These are phyloP conservation scores for Fistularia commersonii DNA, from an alignment of 2,797 vertebrate species.

Conservation along the genomic window DNA sequence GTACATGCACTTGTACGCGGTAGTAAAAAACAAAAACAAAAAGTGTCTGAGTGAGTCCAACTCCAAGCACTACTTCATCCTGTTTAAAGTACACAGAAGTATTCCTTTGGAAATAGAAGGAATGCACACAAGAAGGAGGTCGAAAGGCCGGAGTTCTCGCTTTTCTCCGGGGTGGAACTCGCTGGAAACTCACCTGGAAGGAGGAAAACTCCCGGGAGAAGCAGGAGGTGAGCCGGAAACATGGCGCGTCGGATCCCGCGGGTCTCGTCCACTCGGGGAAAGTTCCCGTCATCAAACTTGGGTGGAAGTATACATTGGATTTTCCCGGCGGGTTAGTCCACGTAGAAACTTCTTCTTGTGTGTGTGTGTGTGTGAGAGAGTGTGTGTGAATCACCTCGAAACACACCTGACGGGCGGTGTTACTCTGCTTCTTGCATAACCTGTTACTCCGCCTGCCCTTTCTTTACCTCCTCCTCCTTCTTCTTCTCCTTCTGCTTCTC, in stretches of 20 bases:
- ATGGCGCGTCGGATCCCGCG: conserved; percentile 31
- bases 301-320: background rate
- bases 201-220: conserved; percentile 55
- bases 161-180: conserved; percentile 49
- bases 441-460: conserved; percentile 11
- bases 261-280: background rate
- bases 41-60: too few relatives aligned
- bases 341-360: fast-evolving
- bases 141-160: too few relatives aligned
- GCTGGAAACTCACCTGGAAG: conserved; percentile 62
- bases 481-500: too few relatives aligned
- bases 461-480: background rate
- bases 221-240: conserved; percentile 53
- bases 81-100: too few relatives aligned
- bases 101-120: too few relatives aligned
- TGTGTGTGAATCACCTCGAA: background rate
- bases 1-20: too few relatives aligned
- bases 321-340: background rate
- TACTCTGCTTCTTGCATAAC: conserved; percentile 21
- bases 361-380: background rate
- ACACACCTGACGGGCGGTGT: conserved; percentile 54
- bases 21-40: too few relatives aligned
- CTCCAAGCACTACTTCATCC: too few relatives aligned
- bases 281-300: conserved; percentile 4
- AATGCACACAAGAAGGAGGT: too few relatives aligned